phyloP scores from a whole-genome alignment of 1,140 invertebrate genomes.

The Gryllus bimaculatus region DNA sequence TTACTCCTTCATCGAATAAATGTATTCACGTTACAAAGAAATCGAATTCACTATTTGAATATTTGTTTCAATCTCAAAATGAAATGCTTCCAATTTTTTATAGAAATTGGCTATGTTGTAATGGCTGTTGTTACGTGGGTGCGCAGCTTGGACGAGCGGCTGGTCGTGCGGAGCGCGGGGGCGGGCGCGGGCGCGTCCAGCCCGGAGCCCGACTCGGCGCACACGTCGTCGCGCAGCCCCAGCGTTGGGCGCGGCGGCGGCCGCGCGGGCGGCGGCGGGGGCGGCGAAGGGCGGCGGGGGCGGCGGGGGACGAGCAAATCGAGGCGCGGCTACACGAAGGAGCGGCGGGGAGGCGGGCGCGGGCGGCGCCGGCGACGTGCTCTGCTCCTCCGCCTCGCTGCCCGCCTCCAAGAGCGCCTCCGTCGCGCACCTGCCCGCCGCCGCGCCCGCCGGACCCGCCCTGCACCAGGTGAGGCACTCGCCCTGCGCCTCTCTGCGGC shows the following conservation, averaged over 20 bases:
- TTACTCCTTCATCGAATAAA: too few species aligned
- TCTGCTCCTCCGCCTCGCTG: not conserved
- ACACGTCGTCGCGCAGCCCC: slow-evolving; percentile 3
- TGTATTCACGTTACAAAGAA: too few species aligned
- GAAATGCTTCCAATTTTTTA: too few species aligned
- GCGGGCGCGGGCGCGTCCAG: not conserved
- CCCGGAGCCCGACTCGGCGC: not conserved
- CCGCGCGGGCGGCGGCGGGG: not conserved
- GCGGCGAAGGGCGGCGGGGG: not conserved
- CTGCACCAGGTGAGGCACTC: not conserved
- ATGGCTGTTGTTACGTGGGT: too few species aligned
- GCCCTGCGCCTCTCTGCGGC: too few species aligned
- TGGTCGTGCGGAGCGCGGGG: slow-evolving; percentile 26
- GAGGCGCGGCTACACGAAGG: too few species aligned
- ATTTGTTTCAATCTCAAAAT: too few species aligned
- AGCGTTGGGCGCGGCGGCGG: not conserved
- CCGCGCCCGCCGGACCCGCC: too few species aligned
- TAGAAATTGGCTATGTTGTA: too few species aligned
- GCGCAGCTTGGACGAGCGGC: slow-evolving; percentile 47
- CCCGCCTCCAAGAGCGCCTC: not conserved
- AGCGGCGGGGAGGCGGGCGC: slow-evolving; percentile 11
- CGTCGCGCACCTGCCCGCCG: not conserved
- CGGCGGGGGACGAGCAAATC: too few species aligned
- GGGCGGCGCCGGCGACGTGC: not conserved
- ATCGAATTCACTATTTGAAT: too few species aligned